Base-by-base conservation (phyloP, 2,888 invertebrate species). In the Punctoribates punctum region DNA sequence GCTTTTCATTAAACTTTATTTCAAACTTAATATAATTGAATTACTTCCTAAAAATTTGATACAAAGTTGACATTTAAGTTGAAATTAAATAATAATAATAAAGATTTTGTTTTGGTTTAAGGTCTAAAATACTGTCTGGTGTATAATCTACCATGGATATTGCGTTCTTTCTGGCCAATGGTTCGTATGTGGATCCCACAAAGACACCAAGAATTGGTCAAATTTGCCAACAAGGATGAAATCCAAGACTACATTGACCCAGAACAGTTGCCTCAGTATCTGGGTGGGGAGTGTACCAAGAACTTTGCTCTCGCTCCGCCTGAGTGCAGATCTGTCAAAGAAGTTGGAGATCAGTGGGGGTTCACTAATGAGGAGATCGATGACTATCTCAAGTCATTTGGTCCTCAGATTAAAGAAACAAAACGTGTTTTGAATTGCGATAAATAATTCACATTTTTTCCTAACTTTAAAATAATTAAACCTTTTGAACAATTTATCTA, bases 371-470 rank as follows among this genome's bases (percentile, higher is more conserved):
- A 38, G 4, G 76, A 76, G 15, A 65, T 76, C 20, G 54, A 57
- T 38, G 34, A 73, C n/a, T 76, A 76, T 48, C 57, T 54, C n/a
- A 73, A 73, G 29, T 42, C 54, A 11, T 76, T 76, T 65, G 76
- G 73, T 20, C 48, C 65, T 1, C 25, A 34, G n/a, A 73, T 76
- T 38, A 57, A 20, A 38, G 76, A 76, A 34, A 73, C 76, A 1
- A 20, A 73, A 48, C 70, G 70, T 70, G 42, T 70, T 70, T 42
- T n/a, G 1, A 38, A 38, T 38, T 1, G n/a, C 13, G 38, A 38
- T 38, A 2, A 65, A 65, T 65, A 65, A 57, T 51, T n/a, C 3
- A 4, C n/a, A 13, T 51, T n/a, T 51, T 4, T 51, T n/a, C n/a
- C n/a, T n/a, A n/a, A n/a, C n/a, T n/a, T n/a, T n/a, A n/a, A n/a